A percentile compares a stretch with the other conserved stretches of the same genome.
phyloP scores from a whole-genome alignment of 2,888 invertebrate species.

The Bedellia somnulentella region DNA sequence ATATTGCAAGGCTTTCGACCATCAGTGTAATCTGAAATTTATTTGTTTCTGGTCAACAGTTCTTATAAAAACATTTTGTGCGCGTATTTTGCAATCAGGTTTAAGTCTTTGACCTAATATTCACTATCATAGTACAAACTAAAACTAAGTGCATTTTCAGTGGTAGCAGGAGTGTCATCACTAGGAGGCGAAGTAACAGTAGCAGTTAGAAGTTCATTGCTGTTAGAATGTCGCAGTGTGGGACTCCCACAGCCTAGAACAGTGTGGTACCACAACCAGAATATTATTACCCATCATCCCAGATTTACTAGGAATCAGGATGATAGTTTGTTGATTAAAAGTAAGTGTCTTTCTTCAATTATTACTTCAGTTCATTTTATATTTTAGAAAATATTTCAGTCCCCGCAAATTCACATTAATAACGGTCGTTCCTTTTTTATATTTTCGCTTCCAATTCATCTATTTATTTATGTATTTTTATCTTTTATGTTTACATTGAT shows the following conservation, averaged over 20 bases:
- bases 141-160: conserved; percentile 32
- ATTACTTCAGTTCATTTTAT: background rate
- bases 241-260: conserved; percentile 25
- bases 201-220: conserved; percentile 39
- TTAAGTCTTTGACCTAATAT: background rate
- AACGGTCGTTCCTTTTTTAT: background rate
- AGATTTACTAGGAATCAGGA: conserved; percentile 23
- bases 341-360: conserved; percentile 13
- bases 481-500: too few species aligned
- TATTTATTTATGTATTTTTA: conserved; percentile 1
- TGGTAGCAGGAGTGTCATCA: conserved; percentile 65
- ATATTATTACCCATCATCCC: conserved; percentile 26
- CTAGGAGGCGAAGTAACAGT: conserved; percentile 54
- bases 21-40: too few species aligned
- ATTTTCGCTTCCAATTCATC: background rate
- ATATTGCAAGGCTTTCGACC: too few species aligned
- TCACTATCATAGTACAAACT: background rate
- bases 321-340: conserved; percentile 23
- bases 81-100: background rate
- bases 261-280: conserved; percentile 27
- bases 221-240: conserved; percentile 32
- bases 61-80: background rate
- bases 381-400: background rate
- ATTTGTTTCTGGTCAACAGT: too few species aligned
- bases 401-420: background rate